Evolutionary conservation across 2,888 invertebrate genomes (phyloP).

Genomic region (Acleris sparsana): DNA sequence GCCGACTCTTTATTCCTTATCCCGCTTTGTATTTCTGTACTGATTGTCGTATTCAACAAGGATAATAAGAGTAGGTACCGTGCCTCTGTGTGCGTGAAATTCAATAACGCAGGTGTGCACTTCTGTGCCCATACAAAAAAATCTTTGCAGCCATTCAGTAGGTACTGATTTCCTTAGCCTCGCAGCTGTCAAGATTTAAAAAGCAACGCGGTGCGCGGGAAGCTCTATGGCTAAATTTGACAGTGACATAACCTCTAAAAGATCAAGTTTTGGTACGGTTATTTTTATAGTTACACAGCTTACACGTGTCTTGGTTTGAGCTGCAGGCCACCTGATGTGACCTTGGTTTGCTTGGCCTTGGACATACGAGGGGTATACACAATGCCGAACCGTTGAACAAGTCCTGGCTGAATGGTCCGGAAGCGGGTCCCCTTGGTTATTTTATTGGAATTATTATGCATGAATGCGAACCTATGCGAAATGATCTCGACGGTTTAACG

Average conservation of each 20-base stretch:
- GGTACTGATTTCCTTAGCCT: constrained; percentile 32
- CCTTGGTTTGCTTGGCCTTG: constrained; percentile 50
- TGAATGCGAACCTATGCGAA: constrained; percentile 39
- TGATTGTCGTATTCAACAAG: constrained; percentile 55
- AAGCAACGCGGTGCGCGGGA: constrained; percentile 25
- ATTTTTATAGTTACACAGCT: constrained; percentile 27
- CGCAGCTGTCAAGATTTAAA: constrained; percentile 34
- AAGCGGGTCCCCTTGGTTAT: constrained; percentile 47
- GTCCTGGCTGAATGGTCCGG: constrained; percentile 52
- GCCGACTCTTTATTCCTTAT: constrained; percentile 46
- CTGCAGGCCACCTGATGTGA: constrained; percentile 45
- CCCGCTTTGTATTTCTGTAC: constrained; percentile 44
- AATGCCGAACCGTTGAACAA: constrained; percentile 52
- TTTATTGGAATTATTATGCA: constrained; percentile 37
- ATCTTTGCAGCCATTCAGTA: constrained; percentile 33
- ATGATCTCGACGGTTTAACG: constrained; percentile 39
- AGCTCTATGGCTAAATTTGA: constrained; percentile 19
- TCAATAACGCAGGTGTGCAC: constrained; percentile 43
- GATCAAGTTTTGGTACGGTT: constrained; percentile 24
- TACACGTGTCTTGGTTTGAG: constrained; percentile 30
- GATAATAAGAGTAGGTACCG: constrained; percentile 49
- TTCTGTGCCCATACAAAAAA: constrained; percentile 34
- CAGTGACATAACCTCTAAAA: constrained; percentile 29
- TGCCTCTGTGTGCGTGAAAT: constrained; percentile 43
- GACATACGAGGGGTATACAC: constrained; percentile 40